Evolutionary conservation across 2,888 invertebrate genomes (phyloP).

Genomic region (Troides aeacus): DNA sequence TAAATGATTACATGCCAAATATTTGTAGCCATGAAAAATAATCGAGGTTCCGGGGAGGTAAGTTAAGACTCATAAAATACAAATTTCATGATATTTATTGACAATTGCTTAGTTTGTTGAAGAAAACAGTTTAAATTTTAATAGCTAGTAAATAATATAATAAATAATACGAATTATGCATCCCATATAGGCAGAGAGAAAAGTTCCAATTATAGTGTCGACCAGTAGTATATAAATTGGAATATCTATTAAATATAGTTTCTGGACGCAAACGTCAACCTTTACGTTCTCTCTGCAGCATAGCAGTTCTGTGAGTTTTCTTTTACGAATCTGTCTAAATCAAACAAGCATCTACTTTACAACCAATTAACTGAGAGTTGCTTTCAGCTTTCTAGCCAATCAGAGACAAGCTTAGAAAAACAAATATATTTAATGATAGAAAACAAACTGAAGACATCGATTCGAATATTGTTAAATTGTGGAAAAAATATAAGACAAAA

Average conservation of each 20-base stretch:
- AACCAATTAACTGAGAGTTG: not conserved
- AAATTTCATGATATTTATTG: too few species aligned
- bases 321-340: not conserved
- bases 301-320: not conserved
- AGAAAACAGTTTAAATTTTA: too few species aligned
- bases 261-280: not conserved
- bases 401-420: not conserved
- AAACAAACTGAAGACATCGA: constrained; percentile 16
- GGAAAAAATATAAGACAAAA: constrained; percentile 7
- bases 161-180: too few species aligned
- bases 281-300: not conserved
- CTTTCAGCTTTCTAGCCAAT: not conserved
- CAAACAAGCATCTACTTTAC: not conserved
- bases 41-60: too few species aligned
- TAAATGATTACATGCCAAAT: too few species aligned
- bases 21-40: too few species aligned
- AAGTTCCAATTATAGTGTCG: too few species aligned
- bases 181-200: too few species aligned
- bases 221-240: not conserved
- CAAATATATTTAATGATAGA: not conserved
- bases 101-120: too few species aligned
- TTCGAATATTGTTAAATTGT: constrained; percentile 11
- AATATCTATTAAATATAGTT: not conserved
- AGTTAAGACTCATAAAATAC: too few species aligned
- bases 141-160: too few species aligned